A percentile compares a stretch with the other conserved stretches of the same genome.
Evolutionary conservation across 2,888 invertebrate genomes (phyloP).

Genomic region (Notodonta ziczac): DNA sequence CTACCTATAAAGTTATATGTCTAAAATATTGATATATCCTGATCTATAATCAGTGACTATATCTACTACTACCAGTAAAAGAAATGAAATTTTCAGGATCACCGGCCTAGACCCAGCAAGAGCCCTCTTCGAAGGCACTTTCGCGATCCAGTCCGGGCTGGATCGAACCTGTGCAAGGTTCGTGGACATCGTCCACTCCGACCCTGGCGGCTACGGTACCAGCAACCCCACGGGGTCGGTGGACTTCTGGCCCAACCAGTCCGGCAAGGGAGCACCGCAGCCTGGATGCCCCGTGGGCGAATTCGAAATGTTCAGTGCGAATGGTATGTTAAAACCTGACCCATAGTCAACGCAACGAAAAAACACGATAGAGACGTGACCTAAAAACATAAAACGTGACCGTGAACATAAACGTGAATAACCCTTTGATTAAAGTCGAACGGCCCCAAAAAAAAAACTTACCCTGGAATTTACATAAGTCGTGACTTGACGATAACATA

Average conservation of each 20-base stretch:
- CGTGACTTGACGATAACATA: too few species aligned
- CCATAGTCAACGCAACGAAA: too few species aligned
- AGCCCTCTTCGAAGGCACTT: conserved; percentile 81
- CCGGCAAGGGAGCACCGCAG: conserved; percentile 63
- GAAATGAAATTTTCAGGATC: conserved; percentile 64
- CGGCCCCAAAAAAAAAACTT: too few species aligned
- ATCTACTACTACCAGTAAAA: too few species aligned
- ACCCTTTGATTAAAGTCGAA: too few species aligned
- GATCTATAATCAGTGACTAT: too few species aligned
- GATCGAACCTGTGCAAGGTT: conserved; percentile 82
- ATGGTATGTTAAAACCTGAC: conserved; percentile 51
- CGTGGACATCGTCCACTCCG: conserved; percentile 88
- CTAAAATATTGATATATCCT: too few species aligned
- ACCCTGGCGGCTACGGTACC: conserved; percentile 85
- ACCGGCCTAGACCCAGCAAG: conserved; percentile 85
- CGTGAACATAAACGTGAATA: too few species aligned
- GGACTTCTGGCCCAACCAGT: conserved; percentile 86
- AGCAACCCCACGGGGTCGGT: conserved; percentile 77
- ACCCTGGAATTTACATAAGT: too few species aligned
- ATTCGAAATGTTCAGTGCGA: conserved; percentile 59
- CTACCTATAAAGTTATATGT: too few species aligned
- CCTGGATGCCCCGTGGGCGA: conserved; percentile 81
- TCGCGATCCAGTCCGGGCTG: conserved; percentile 57
- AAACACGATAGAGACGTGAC: too few species aligned
- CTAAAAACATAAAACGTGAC: too few species aligned